Evolutionary conservation across 2,113 vertebrate genomes (phyloP).

Genomic region (Oncorhynchus gorbuscha): DNA sequence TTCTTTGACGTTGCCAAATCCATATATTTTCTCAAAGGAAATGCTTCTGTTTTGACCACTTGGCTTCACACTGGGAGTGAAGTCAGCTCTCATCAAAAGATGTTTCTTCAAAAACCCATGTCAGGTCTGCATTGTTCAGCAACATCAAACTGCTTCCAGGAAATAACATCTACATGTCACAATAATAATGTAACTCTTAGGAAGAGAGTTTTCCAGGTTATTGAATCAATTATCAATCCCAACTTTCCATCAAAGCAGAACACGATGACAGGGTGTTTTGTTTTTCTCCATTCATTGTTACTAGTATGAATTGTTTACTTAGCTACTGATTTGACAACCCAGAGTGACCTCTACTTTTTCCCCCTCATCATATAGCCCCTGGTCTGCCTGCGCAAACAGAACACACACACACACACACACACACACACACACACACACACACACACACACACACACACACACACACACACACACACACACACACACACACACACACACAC

Average conservation of each 20-base stretch:
- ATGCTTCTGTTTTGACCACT: not conserved
- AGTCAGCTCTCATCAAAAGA: constrained; percentile 34
- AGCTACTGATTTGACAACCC: not conserved
- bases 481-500: too few relatives aligned
- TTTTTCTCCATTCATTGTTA: not conserved
- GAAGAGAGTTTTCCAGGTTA: too few relatives aligned
- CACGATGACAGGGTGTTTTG: not conserved
- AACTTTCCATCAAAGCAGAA: constrained; percentile 8
- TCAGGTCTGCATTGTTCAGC: constrained; percentile 29
- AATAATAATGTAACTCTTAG: not conserved
- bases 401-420: accelerated
- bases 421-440: too few relatives aligned
- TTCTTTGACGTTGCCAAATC: constrained; percentile 21
- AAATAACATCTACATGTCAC: constrained; percentile 26
- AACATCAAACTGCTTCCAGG: constrained; percentile 12
- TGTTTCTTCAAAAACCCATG: constrained; percentile 1
- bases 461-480: too few relatives aligned
- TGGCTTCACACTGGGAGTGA: constrained; percentile 8
- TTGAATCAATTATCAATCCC: constrained; percentile 2
- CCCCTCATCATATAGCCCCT: not conserved
- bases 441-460: too few relatives aligned
- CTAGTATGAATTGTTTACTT: not conserved
- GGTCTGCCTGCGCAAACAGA: not conserved
- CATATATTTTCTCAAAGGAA: constrained; percentile 20
- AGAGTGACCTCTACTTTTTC: constrained; percentile 8